phyloP scores from a whole-genome alignment of 2,888 invertebrate genomes.

The Heliconius erato region DNA sequence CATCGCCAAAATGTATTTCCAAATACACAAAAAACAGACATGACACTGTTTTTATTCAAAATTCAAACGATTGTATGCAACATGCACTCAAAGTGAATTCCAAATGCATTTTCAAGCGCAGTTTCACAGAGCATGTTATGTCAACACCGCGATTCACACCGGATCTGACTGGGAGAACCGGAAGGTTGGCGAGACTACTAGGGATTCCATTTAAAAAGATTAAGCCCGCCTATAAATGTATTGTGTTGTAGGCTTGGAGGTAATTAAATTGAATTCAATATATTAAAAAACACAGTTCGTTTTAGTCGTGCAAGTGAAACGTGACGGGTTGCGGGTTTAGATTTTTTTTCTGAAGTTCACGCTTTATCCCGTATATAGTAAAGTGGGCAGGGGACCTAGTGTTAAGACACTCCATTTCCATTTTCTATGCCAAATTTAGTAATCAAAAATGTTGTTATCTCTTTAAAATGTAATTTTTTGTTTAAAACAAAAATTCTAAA shows the following conservation, averaged over 20 bases:
- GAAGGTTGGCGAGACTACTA: slow-evolving; percentile 33
- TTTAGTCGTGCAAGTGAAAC: not conserved
- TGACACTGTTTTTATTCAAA: not conserved
- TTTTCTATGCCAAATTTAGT: too few species aligned
- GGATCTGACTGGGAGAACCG: slow-evolving; percentile 34
- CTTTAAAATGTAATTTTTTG: too few species aligned
- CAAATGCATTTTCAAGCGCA: slow-evolving; percentile 24
- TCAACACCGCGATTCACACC: slow-evolving; percentile 38
- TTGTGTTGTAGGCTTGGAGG: not conserved
- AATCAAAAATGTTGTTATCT: too few species aligned
- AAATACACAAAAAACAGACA: not conserved
- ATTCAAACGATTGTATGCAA: slow-evolving; percentile 5
- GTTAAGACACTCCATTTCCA: too few species aligned
- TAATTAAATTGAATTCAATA: not conserved
- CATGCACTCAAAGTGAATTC: not conserved
- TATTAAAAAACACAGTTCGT: not conserved
- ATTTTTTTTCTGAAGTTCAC: not conserved
- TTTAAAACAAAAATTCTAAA: too few species aligned
- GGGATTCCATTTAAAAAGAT: slow-evolving; percentile 40
- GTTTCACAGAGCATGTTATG: slow-evolving; percentile 34
- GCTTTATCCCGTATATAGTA: too few species aligned
- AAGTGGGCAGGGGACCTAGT: too few species aligned
- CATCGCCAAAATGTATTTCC: not conserved
- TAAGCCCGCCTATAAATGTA: not conserved
- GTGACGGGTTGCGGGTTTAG: not conserved